Conservation (phyloP, 2,113 vertebrate species). For the Camarhynchus parvulus region DNA sequence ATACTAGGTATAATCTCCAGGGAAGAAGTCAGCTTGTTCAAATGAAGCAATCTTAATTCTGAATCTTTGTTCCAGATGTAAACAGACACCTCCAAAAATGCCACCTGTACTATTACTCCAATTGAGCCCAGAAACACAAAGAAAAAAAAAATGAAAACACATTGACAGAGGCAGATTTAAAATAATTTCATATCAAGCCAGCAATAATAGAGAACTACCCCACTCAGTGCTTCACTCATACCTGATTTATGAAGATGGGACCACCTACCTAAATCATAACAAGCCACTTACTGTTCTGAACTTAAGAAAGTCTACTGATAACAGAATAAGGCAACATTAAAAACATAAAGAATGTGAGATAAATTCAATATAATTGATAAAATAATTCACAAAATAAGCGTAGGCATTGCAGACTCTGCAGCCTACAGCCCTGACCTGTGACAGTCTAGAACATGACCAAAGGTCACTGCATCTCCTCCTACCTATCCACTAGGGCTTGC, state of each 20-base stretch:
- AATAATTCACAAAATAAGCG: neutral
- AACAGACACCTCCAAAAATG: neutral
- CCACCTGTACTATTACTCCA: neutral
- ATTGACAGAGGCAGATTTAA: neutral
- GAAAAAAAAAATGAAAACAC: fast-evolving
- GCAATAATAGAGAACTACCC: neutral
- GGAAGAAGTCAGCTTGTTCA: neutral
- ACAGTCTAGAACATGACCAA: neutral
- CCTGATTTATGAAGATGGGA: neutral
- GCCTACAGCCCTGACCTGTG: neutral
- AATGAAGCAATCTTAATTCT: neutral
- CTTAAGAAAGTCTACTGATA: neutral
- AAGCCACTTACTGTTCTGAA: neutral
- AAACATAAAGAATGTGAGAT: fast-evolving
- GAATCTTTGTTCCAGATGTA: neutral
- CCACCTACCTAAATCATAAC: neutral
- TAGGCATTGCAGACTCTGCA: neutral
- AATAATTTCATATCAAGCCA: neutral
- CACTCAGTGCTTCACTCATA: neutral
- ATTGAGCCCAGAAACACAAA: neutral
- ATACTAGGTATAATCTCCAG: neutral
- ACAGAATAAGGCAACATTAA: neutral
- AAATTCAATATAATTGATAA: neutral
- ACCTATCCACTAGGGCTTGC: neutral
- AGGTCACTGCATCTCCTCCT: neutral